Evolutionary conservation across 2,888 invertebrate genomes (phyloP).

Genomic region (Belgica antarctica): DNA sequence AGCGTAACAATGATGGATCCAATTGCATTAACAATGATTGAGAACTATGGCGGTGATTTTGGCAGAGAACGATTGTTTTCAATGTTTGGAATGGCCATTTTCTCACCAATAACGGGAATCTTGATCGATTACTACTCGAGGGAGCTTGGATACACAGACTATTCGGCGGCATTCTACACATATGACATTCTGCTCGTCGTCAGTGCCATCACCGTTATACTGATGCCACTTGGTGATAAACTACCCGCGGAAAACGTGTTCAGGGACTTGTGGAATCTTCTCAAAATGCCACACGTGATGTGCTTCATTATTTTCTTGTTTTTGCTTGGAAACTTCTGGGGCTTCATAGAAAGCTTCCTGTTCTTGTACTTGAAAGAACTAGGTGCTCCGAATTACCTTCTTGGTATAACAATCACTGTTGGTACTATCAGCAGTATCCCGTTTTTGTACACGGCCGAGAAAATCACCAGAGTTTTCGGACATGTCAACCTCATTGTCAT

Average conservation of each 20-base stretch:
- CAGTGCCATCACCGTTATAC: slow-evolving; percentile 70
- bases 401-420: slow-evolving; percentile 83
- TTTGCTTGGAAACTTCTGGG: slow-evolving; percentile 81
- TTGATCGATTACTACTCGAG: slow-evolving; percentile 65
- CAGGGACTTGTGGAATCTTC: slow-evolving; percentile 69
- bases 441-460: slow-evolving; percentile 79
- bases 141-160: slow-evolving; percentile 72
- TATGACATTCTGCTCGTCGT: slow-evolving; percentile 72
- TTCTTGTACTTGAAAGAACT: slow-evolving; percentile 82
- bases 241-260: slow-evolving; percentile 75
- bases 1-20: slow-evolving; percentile 89
- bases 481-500: slow-evolving; percentile 80
- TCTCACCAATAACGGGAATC: slow-evolving; percentile 75
- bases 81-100: slow-evolving; percentile 78
- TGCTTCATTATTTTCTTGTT: slow-evolving; percentile 79
- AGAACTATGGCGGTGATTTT: slow-evolving; percentile 78
- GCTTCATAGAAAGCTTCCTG: slow-evolving; percentile 84
- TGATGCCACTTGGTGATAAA: slow-evolving; percentile 76
- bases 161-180: slow-evolving; percentile 83
- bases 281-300: slow-evolving; percentile 76
- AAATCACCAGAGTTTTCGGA: slow-evolving; percentile 75
- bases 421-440: slow-evolving; percentile 81
- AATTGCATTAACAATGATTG: slow-evolving; percentile 80
- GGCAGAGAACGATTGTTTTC: slow-evolving; percentile 77
- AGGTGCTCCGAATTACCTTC: slow-evolving; percentile 76